Conservation (phyloP, 2,113 vertebrate species). For the Rhegmatorhina hoffmannsi region DNA sequence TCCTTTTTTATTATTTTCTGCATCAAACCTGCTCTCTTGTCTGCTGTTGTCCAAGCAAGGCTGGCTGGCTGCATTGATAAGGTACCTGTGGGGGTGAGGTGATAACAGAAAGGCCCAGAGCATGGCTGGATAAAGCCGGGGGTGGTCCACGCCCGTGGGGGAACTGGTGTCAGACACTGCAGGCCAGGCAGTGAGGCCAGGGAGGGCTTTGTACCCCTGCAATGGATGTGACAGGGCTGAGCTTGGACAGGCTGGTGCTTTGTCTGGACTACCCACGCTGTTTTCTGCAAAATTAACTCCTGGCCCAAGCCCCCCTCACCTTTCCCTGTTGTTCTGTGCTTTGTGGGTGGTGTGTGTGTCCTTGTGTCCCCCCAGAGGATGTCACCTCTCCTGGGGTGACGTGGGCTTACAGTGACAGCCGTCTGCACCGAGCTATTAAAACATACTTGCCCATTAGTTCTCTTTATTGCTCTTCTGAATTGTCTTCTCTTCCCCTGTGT, state of each 20-base stretch:
- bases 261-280: background rate
- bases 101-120: background rate
- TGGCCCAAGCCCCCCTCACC: background rate
- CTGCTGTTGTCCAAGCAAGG: background rate
- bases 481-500: constrained; percentile 20
- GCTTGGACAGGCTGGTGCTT: background rate
- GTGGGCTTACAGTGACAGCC: background rate
- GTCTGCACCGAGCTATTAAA: background rate
- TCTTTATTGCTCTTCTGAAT: constrained; percentile 1
- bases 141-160: background rate
- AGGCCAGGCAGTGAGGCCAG: background rate
- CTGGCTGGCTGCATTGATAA: background rate
- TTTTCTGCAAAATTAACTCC: background rate
- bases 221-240: background rate
- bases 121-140: background rate
- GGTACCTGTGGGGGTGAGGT: background rate
- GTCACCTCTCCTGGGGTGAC: background rate
- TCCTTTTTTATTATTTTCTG: background rate
- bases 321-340: background rate
- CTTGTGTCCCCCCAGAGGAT: background rate
- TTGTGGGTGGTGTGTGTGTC: background rate
- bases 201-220: background rate
- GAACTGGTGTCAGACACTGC: background rate
- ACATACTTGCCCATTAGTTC: background rate
- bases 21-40: background rate